phyloP scores from a whole-genome alignment of 2,113 vertebrate species.

The Sinocyclocheilus rhinocerous region DNA sequence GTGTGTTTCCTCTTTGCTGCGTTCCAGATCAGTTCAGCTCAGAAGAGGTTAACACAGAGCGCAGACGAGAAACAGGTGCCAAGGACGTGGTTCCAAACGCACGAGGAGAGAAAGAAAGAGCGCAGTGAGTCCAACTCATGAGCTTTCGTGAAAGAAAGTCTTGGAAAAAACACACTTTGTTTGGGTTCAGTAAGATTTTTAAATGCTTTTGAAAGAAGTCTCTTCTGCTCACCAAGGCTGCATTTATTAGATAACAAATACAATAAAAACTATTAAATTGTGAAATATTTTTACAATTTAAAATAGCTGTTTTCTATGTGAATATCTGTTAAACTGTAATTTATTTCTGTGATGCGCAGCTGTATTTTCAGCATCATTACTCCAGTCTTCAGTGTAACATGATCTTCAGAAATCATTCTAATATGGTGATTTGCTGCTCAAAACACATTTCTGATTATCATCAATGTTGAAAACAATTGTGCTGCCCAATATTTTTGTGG shows the following conservation, averaged over 20 bases:
- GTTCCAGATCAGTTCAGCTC: constrained; percentile 84
- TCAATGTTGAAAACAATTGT: too few species aligned
- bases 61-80: constrained; percentile 63
- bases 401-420: neutral
- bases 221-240: too few species aligned
- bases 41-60: constrained; percentile 79
- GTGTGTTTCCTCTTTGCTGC: neutral
- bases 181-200: neutral
- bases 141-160: too few species aligned
- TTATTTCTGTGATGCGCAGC: too few species aligned
- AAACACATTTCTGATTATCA: too few species aligned
- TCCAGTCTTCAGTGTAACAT: neutral
- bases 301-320: too few species aligned
- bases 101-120: constrained; percentile 91
- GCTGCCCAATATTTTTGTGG: neutral
- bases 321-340: too few species aligned
- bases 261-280: too few species aligned
- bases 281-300: too few species aligned
- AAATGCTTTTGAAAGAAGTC: neutral
- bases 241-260: too few species aligned
- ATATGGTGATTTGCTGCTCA: too few species aligned
- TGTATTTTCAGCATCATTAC: neutral
- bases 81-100: constrained; percentile 94
- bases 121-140: constrained; percentile 78
- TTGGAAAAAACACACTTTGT: too few species aligned